Percentiles rank a stretch among this genome's conserved stretches.
Conservation (phyloP, 1,140 invertebrate species). For the Trypoxylus dichotomus region DNA sequence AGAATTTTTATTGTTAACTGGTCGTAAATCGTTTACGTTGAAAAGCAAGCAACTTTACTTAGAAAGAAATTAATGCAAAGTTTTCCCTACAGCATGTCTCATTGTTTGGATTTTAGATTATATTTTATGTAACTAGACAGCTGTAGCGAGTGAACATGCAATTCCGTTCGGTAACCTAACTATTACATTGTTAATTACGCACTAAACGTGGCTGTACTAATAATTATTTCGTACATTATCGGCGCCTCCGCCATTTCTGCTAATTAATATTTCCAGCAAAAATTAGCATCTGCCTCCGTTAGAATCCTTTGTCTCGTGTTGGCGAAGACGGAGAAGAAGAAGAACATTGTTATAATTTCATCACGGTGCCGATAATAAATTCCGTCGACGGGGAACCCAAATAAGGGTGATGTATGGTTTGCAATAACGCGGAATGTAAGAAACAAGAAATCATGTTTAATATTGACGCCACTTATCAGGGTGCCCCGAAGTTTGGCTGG, state of each 20-base stretch:
- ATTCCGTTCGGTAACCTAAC: too few species aligned
- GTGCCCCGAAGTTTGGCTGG: constrained; percentile 43
- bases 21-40: too few species aligned
- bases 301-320: not conserved
- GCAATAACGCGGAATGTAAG: constrained; percentile 49
- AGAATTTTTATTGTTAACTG: too few species aligned
- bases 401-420: constrained; percentile 45
- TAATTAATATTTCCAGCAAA: constrained; percentile 2
- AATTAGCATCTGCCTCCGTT: not conserved
- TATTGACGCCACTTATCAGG: constrained; percentile 51
- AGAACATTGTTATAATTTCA: constrained; percentile 20
- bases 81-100: too few species aligned
- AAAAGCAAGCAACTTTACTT: too few species aligned
- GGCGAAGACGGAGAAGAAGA: not conserved
- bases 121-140: too few species aligned
- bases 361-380: constrained; percentile 16
- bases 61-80: too few species aligned
- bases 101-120: too few species aligned
- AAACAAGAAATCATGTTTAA: constrained; percentile 52
- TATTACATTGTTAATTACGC: not conserved
- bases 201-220: not conserved
- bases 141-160: too few species aligned
- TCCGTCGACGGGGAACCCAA: constrained; percentile 39
- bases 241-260: not conserved
- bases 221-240: not conserved